A percentile compares a stretch with the other conserved stretches of the same genome.
Conservation (phyloP, 2,113 vertebrate species). For the Sylvia atricapilla region DNA sequence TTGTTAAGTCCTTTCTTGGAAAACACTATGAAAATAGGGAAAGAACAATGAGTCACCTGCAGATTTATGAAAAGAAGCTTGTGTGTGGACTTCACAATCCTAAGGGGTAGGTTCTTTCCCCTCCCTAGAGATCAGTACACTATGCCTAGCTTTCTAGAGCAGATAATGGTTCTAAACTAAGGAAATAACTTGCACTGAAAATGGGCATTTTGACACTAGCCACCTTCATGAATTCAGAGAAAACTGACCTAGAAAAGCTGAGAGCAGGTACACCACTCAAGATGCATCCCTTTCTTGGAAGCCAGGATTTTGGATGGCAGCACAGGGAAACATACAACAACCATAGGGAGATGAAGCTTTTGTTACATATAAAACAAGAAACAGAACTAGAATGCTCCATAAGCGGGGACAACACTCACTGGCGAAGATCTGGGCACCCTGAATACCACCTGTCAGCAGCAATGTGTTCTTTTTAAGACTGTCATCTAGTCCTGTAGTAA, state of each 20-base stretch:
- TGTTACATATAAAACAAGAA: background rate
- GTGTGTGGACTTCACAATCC: background rate
- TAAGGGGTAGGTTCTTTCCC: background rate
- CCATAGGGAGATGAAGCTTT: background rate
- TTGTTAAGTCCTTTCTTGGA: background rate
- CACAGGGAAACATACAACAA: background rate
- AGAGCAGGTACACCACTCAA: background rate
- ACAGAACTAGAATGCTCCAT: background rate
- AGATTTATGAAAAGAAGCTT: background rate
- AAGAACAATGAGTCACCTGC: background rate
- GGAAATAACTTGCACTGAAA: background rate
- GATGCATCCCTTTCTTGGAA: background rate
- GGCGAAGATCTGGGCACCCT: background rate
- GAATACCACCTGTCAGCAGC: background rate
- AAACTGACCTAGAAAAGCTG: background rate
- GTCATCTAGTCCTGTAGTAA: background rate
- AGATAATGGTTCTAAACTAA: background rate
- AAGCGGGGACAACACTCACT: background rate
- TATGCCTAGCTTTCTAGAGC: background rate
- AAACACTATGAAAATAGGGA: background rate
- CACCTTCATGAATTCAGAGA: background rate
- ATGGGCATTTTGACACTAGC: background rate
- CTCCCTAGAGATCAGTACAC: background rate
- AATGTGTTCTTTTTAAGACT: background rate
- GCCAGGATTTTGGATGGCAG: background rate